Percentiles rank a stretch among this genome's conserved stretches.
phyloP scores from a whole-genome alignment of 1,140 invertebrate species.

The Steinernema feltiae region DNA sequence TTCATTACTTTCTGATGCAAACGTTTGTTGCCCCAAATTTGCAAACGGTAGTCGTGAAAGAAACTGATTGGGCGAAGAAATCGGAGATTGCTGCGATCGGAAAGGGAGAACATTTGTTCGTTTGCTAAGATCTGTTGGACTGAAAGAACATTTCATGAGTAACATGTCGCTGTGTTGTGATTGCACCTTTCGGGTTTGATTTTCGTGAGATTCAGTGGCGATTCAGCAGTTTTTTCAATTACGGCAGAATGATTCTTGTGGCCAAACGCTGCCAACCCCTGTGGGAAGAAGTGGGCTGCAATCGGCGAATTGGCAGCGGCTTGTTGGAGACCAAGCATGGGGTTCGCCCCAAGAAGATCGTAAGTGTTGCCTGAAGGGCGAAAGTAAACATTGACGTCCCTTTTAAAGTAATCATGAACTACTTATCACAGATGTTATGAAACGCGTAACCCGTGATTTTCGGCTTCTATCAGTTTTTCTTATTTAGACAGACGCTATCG shows the following conservation, averaged over 20 bases:
- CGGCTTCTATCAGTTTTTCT: neutral
- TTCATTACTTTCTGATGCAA: conserved; percentile 13
- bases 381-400: neutral
- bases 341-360: conserved; percentile 23
- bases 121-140: conserved; percentile 19
- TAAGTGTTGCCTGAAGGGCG: conserved; percentile 28
- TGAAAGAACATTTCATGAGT: neutral
- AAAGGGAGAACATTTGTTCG: neutral
- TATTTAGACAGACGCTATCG: neutral
- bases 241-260: conserved; percentile 17
- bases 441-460: conserved; percentile 22
- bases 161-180: neutral
- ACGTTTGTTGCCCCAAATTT: neutral
- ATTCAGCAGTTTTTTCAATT: neutral
- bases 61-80: neutral
- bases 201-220: conserved; percentile 22
- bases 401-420: neutral
- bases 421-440: conserved; percentile 6
- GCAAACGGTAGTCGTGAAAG: neutral
- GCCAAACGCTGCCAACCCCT: neutral
- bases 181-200: conserved; percentile 10
- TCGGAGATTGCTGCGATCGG: neutral
- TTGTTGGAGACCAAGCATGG: conserved; percentile 11
- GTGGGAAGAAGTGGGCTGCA: neutral
- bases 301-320: neutral